Base-by-base conservation (phyloP, 2,888 invertebrate genomes). In the Tipula unca region DNA sequence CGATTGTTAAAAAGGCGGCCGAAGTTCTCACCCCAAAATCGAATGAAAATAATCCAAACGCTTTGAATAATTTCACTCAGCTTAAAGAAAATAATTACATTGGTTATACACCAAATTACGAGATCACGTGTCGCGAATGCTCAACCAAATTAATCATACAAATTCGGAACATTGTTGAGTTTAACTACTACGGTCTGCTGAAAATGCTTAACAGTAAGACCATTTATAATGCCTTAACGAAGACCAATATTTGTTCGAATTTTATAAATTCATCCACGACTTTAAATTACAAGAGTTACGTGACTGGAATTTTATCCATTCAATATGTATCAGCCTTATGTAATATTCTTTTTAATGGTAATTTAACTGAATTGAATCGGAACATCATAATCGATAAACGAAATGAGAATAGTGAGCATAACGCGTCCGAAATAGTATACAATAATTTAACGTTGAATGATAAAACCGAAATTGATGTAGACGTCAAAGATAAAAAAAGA, bases 1-100 rank as follows among this genome's bases (percentile, higher is more conserved):
- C 96, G 84, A 96, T 98, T 87, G 96, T 98, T 86, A 97, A 97
- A 89, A 97, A 97, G 90, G 98, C 97, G 0, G 96, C 97, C 6
- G 95, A 96, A 91, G 96, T 95, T 48, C 91, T 87, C 91, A 91
- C 85, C 17, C 83, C 83, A 32, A 84, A 84, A 39, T 17, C 84
- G 29, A 36, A n/a, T 32, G 36, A 84, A 36, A 84, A 84, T 48
- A 69, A 69, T 69, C 69, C 69, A 25, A 69, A 69, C 25, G 69
- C 69, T 69, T 69, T 69, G 13, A 69, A 69, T 69, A 69, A 69
- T 69, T 69, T 69, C n/a, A 69, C 69, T 10, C 29, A 54, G 69
- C 32, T 82, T 17, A 87, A 87, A 17, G 86, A 87, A 8, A 87
- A 88, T 4, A 87, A 87, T 0, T 90, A 90, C 90, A 90, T 91